Evolutionary conservation across 64 coral and sea anemone genomes (phyloP), one percentile per base, ranked within the genome.

Genomic region (Montipora foliosa): DNA sequence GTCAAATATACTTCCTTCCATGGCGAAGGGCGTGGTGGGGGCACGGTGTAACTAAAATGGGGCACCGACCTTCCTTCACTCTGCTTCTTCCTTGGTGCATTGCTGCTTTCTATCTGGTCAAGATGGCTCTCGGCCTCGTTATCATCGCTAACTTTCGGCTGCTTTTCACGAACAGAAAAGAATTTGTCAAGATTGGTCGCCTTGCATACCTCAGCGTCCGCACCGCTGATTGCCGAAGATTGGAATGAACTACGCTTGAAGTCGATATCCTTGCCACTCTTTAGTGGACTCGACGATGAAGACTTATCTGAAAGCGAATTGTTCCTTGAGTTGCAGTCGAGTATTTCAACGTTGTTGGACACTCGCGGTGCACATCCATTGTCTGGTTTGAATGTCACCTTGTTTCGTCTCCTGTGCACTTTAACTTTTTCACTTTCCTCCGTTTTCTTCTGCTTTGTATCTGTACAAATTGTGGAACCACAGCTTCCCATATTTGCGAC

Each of bases 1-100:
- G 57, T 82, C 20, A 62, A 45, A 46, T 82, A 82, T 5, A 82
- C 25, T 25, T 82, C 80, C 5, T 82, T 82, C 80, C 80, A 82
- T 6, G 58, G 80, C 13, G 80, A 82, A 46, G 80, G 80, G 80
- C 80, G 80, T 4, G 58, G 29, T 44, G 25, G 80, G 10, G 80
- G 80, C 58, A 4, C 76, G 11, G 76, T 49, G 47, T 78, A 78
- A 4, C 76, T 19, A 49, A 78, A 78, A 78, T 49, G 47, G 47
- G 46, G 47, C 5, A 78, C 76, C 5, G 45, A 13, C 15, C 46
- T 13, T 5, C 15, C 11, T 13, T 3, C 49, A 5, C 47, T 78
- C 9, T 9, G 15, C 47, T 49, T 8, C 76, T 50, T 78, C 45
- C 46, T 14, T 19, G 47, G 5, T 19, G 17, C 7, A 78, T 78